These are phyloP conservation scores for Lasioglossum baleicum DNA, from an alignment of 1,140 invertebrate species.

Conservation along the genomic window DNA sequence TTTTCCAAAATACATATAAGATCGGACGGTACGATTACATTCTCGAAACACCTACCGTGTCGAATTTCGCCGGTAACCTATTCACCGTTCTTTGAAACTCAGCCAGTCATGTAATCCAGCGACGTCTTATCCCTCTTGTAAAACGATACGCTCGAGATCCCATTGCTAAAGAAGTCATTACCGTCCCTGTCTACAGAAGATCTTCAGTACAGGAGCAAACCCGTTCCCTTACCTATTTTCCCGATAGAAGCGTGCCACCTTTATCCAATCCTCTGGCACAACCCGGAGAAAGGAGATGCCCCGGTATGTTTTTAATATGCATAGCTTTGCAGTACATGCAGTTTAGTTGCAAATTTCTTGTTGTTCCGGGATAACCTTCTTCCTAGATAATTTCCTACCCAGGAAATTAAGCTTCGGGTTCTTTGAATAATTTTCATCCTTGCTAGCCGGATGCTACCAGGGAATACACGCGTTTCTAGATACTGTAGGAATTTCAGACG, in stretches of 20 bases:
- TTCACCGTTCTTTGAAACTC: neutral
- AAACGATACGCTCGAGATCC: constrained; percentile 71
- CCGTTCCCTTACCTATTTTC: constrained; percentile 19
- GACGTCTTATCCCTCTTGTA: constrained; percentile 58
- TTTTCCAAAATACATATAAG: too few species aligned
- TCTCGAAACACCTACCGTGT: neutral
- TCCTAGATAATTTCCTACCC: neutral
- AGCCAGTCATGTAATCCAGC: constrained; percentile 56
- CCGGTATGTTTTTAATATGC: neutral
- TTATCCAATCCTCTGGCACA: neutral
- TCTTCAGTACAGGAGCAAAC: constrained; percentile 42
- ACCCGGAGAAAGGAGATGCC: neutral
- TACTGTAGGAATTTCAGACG: neutral
- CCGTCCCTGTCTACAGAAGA: constrained; percentile 49
- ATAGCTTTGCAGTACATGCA: neutral
- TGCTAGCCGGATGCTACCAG: neutral
- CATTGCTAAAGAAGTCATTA: constrained; percentile 61
- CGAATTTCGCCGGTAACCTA: neutral
- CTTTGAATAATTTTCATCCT: neutral
- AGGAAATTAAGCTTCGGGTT: neutral
- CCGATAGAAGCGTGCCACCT: neutral
- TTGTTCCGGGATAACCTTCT: neutral
- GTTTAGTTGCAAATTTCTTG: constrained; percentile 11
- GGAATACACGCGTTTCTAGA: neutral
- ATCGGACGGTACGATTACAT: neutral